phyloP scores from a whole-genome alignment of 2,888 invertebrate species.

The Allacma fusca region DNA sequence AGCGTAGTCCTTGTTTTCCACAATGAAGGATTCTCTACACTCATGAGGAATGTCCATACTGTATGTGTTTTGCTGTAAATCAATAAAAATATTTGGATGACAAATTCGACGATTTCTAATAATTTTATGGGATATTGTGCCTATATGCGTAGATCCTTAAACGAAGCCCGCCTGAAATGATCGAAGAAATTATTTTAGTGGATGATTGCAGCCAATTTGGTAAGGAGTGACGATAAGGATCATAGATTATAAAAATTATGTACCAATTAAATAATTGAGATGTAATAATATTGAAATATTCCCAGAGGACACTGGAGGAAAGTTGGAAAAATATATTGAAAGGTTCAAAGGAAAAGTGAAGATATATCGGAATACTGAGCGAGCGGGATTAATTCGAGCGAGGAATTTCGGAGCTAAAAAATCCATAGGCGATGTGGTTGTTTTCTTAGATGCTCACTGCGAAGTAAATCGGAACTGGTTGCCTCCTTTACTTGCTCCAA shows the following conservation, averaged over 20 bases:
- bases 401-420: conserved; percentile 83
- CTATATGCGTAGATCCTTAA: conserved; percentile 40
- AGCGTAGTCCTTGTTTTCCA: conserved; percentile 70
- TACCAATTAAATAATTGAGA: no score
- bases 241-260: no score
- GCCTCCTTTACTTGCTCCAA: conserved; percentile 80
- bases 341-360: conserved; percentile 67
- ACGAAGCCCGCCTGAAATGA: conserved; percentile 38
- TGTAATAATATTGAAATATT: no score
- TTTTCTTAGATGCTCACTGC: conserved; percentile 95
- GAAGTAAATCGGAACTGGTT: conserved; percentile 93
- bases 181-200: conserved; percentile 61
- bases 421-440: conserved; percentile 80
- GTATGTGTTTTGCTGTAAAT: conserved; percentile 2
- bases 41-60: conserved; percentile 63
- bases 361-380: conserved; percentile 62
- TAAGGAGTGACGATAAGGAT: conserved; percentile 31
- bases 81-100: no score
- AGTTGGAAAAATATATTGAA: conserved; percentile 67
- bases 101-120: background rate
- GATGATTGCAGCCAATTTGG: conserved; percentile 64
- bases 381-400: conserved; percentile 92
- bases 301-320: conserved; percentile 63
- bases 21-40: conserved; percentile 64
- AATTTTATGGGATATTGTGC: no score